Percentiles rank a stretch among this genome's conserved stretches.
Conservation (phyloP, 2,888 invertebrate species). For the Lepidochrysops patricia region DNA sequence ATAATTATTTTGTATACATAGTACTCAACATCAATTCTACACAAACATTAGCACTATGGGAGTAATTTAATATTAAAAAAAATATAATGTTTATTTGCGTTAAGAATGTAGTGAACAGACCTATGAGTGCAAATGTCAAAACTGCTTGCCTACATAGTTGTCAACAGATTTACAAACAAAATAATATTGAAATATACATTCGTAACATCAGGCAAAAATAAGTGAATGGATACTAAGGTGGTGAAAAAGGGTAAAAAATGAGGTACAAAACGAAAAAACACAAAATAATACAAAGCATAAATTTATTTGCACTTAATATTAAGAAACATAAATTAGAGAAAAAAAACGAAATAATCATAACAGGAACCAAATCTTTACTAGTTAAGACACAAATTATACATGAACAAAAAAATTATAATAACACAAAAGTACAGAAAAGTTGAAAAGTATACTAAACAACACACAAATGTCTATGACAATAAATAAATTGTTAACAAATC, state of each 20-base stretch:
- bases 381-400: conserved; percentile 34
- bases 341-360: conserved; percentile 72
- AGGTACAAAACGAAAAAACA: conserved; percentile 34
- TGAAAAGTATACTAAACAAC: conserved; percentile 37
- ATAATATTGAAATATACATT: too few species aligned
- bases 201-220: too few species aligned
- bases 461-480: conserved; percentile 48
- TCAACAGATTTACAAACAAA: too few species aligned
- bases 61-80: too few species aligned
- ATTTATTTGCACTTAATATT: conserved; percentile 66
- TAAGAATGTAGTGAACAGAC: too few species aligned
- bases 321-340: conserved; percentile 59
- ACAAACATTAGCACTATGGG: too few species aligned
- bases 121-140: too few species aligned
- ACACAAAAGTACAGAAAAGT: conserved; percentile 32
- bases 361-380: conserved; percentile 56
- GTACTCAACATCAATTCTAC: too few species aligned
- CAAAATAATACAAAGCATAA: conserved; percentile 60
- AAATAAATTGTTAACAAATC: conserved; percentile 61
- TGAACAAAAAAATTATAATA: conserved; percentile 41
- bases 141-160: too few species aligned
- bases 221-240: background rate
- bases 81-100: too few species aligned
- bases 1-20: too few species aligned
- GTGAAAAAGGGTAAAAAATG: background rate